phyloP scores from a whole-genome alignment of 2,888 invertebrate species.

The Cloeon dipterum region DNA sequence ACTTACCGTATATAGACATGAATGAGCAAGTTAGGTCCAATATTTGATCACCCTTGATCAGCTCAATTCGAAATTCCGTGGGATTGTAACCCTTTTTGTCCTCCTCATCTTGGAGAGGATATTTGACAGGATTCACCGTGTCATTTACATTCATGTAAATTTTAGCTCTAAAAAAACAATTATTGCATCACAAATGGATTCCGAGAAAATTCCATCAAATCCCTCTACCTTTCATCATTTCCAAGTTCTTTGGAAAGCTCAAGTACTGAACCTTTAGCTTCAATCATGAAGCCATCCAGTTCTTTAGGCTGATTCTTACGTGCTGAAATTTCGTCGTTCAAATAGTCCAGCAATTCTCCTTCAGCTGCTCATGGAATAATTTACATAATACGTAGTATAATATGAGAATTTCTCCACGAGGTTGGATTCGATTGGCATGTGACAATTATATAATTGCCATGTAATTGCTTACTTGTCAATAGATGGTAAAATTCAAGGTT shows the following conservation, averaged over 20 bases:
- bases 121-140: conserved; percentile 62
- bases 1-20: conserved; percentile 45
- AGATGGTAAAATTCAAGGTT: no score
- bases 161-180: conserved; percentile 33
- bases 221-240: conserved; percentile 46
- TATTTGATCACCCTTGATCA: conserved; percentile 51
- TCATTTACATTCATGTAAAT: conserved; percentile 86
- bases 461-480: no score
- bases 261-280: conserved; percentile 63
- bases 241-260: conserved; percentile 47
- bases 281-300: conserved; percentile 60
- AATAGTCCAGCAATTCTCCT: conserved; percentile 67
- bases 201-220: background rate
- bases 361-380: no score
- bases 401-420: no score
- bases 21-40: conserved; percentile 72
- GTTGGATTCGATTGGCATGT: no score
- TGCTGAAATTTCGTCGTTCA: conserved; percentile 80
- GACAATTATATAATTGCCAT: no score
- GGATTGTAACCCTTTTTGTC: conserved; percentile 80
- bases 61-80: conserved; percentile 71
- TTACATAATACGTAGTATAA: no score
- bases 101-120: conserved; percentile 42
- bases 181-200: conserved; percentile 2
- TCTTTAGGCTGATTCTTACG: conserved; percentile 62